These are phyloP conservation scores for Thunnus thynnus DNA, from an alignment of 2,113 vertebrate species.

Conservation along the genomic window DNA sequence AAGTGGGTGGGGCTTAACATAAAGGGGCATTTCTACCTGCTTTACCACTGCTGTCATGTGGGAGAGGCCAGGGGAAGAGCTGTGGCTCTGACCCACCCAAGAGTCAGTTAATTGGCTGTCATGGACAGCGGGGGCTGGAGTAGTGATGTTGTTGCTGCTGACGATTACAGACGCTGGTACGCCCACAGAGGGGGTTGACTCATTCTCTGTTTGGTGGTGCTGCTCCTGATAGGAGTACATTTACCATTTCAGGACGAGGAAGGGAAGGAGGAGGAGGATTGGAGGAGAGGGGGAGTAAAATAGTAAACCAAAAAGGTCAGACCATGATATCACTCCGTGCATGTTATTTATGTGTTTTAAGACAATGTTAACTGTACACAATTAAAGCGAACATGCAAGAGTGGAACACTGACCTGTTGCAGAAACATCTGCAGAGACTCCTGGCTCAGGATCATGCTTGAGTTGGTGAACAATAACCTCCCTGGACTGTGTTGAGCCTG, in stretches of 20 bases:
- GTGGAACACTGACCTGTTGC: constrained; percentile 89
- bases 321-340: constrained; percentile 72
- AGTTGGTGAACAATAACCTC: constrained; percentile 91
- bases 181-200: constrained; percentile 85
- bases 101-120: constrained; percentile 83
- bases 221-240: constrained; percentile 88
- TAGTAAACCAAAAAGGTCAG: constrained; percentile 81
- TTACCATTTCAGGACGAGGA: constrained; percentile 77
- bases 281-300: constrained; percentile 75
- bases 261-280: constrained; percentile 62
- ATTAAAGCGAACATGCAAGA: constrained; percentile 24
- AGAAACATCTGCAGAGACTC: constrained; percentile 96
- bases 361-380: constrained; percentile 67
- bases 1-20: constrained; percentile 82
- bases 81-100: constrained; percentile 79
- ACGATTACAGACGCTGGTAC: constrained; percentile 94
- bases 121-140: constrained; percentile 82
- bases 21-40: constrained; percentile 88
- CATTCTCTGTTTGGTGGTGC: constrained; percentile 84
- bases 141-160: constrained; percentile 87
- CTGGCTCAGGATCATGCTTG: constrained; percentile 90
- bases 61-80: constrained; percentile 84
- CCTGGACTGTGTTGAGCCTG: constrained; percentile 91
- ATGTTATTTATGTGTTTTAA: constrained; percentile 68
- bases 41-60: constrained; percentile 88